Conservation (phyloP, 2,797 vertebrate genomes). For the Megaceryle alcyon region DNA sequence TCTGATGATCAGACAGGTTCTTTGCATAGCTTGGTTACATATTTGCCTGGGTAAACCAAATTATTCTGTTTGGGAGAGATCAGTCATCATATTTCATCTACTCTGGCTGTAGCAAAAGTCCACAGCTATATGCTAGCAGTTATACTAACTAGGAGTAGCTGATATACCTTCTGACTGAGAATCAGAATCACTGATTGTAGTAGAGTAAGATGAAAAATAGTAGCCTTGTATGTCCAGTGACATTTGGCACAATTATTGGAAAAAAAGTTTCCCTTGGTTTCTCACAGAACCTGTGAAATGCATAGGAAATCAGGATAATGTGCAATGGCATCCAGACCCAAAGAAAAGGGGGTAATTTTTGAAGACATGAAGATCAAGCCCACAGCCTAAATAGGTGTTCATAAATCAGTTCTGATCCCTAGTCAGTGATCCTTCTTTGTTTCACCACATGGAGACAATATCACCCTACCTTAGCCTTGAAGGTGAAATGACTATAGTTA, state of each 20-base stretch:
- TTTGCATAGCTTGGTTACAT: neutral
- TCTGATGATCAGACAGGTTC: neutral
- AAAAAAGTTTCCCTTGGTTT: fast-evolving
- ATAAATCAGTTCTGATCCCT: neutral
- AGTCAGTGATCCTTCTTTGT: neutral
- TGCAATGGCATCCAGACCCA: neutral
- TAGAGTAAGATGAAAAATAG: neutral
- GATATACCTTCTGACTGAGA: neutral
- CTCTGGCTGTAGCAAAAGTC: neutral
- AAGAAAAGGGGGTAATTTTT: neutral
- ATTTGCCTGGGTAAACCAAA: neutral
- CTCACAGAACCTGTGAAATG: neutral
- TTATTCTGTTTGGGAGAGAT: neutral
- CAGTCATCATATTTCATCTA: neutral
- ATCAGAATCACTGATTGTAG: neutral
- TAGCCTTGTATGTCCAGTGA: neutral
- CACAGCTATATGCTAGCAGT: neutral
- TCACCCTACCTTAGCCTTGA: neutral
- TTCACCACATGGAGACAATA: neutral
- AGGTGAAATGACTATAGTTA: neutral
- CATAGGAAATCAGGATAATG: neutral
- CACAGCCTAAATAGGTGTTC: neutral
- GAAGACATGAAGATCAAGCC: neutral
- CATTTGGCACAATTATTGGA: neutral
- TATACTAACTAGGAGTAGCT: neutral